Conservation (phyloP, 2,888 invertebrate genomes). For the Seira musarum region DNA sequence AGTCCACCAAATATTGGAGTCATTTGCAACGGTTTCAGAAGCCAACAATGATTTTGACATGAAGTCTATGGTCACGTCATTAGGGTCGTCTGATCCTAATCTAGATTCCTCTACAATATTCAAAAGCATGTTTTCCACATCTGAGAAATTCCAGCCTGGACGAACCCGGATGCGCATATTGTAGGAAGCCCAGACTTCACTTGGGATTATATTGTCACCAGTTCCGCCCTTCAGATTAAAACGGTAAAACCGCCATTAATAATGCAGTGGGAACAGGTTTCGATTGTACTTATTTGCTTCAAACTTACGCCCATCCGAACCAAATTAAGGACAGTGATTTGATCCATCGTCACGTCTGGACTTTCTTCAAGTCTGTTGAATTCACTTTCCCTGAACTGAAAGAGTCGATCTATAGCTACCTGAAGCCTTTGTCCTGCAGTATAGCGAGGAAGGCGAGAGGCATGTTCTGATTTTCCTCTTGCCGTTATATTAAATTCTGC, state of each 20-base stretch:
- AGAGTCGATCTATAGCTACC: slow-evolving; percentile 81
- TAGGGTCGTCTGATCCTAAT: slow-evolving; percentile 53
- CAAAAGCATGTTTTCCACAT: slow-evolving; percentile 75
- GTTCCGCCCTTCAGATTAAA: slow-evolving; percentile 93
- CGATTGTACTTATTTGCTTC: neutral
- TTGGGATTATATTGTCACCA: slow-evolving; percentile 92
- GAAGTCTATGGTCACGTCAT: slow-evolving; percentile 79
- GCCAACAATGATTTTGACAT: slow-evolving; percentile 78
- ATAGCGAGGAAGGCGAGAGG: slow-evolving; percentile 84
- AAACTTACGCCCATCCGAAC: slow-evolving; percentile 33
- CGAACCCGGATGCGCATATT: slow-evolving; percentile 81
- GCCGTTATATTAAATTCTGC: slow-evolving; percentile 85
- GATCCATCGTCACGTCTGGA: slow-evolving; percentile 78
- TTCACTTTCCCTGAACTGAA: slow-evolving; percentile 79
- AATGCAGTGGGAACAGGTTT: neutral
- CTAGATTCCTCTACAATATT: slow-evolving; percentile 75
- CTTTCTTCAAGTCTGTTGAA: slow-evolving; percentile 79
- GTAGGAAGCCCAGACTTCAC: slow-evolving; percentile 82
- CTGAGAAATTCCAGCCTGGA: slow-evolving; percentile 70
- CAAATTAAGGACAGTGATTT: slow-evolving; percentile 28
- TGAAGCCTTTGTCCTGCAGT: slow-evolving; percentile 88
- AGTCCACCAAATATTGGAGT: slow-evolving; percentile 81
- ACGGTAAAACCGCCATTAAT: slow-evolving; percentile 69
- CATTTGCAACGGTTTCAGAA: slow-evolving; percentile 78
- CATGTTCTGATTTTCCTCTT: slow-evolving; percentile 89